Evolutionary conservation across 2,797 vertebrate species (phyloP), one percentile per base, ranked within the genome.

Genomic region (Betta splendens): DNA sequence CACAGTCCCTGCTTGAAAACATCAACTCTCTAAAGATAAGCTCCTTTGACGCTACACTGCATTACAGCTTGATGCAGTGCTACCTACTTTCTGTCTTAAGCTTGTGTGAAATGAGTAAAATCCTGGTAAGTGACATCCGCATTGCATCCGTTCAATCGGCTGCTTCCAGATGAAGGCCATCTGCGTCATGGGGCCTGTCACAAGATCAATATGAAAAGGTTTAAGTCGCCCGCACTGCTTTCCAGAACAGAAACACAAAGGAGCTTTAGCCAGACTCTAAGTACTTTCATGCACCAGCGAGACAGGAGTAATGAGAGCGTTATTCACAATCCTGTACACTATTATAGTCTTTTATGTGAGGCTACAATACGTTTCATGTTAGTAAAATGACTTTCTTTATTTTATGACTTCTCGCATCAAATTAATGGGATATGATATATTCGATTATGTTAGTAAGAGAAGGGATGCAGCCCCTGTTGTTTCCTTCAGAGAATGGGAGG

Each of bases 11-110:
- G 75, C 77, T 71, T 66, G 79, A 79, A 83, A 84, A 81, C 81
- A 82, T 84, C 67, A 75, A 75, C 82, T 87, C 69, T 81, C 50
- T 72, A 79, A 84, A 81, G 84, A 88, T 89, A 87, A 89, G 84
- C 85, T 83, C 60, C 79, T 87, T 83, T 88, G 83, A 81, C 33
- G 62, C 73, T 43, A 50, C 59, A 64, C 67, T 72, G 73, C 81
- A 75, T 83, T 84, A 77, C 64, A 15, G 37, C 56, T 67, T 2
- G 53, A 76, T 67, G 64, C 61, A 58, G 46, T 49, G 56, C 80
- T 72, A 57, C 79, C 77, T 77, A 83, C 77, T 80, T 67, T 83
- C 72, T 81, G 74, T 83, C 79, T 80, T 84, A 85, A 86, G 83
- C 83, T 76, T 33, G 80, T 73, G 74, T 77, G 82, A 83, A 80